Evolutionary conservation across 2,113 vertebrate genomes (phyloP).

Genomic region (Promerops cafer): DNA sequence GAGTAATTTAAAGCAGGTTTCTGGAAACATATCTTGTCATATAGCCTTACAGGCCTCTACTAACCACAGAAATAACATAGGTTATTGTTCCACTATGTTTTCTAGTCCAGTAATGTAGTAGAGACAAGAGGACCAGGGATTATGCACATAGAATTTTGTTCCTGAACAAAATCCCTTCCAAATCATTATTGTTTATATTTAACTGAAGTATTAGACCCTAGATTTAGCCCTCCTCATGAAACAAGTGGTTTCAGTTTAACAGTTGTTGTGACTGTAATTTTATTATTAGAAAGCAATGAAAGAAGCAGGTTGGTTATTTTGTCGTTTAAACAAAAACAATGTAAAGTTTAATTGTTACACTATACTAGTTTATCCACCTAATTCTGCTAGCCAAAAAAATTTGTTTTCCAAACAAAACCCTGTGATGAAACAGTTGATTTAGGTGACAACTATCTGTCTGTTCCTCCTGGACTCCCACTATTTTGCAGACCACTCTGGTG

Average conservation of each 20-base stretch:
- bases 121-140: background rate
- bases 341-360: background rate
- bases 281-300: background rate
- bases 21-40: background rate
- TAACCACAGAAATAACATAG: background rate
- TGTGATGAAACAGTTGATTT: background rate
- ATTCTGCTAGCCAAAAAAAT: background rate
- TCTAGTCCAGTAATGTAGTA: background rate
- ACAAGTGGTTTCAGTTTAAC: background rate
- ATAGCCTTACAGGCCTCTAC: background rate
- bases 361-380: background rate
- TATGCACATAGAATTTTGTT: background rate
- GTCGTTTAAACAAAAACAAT: background rate
- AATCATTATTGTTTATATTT: background rate
- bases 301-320: background rate
- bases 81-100: background rate
- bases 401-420: background rate
- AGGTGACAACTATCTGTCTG: background rate
- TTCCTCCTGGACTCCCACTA: background rate
- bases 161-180: background rate
- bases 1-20: background rate
- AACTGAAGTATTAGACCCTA: background rate
- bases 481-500: background rate
- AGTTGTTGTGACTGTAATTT: background rate
- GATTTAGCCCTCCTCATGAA: background rate